Base-by-base conservation (phyloP, 2,113 vertebrate genomes). In the Prunella fulvescens region DNA sequence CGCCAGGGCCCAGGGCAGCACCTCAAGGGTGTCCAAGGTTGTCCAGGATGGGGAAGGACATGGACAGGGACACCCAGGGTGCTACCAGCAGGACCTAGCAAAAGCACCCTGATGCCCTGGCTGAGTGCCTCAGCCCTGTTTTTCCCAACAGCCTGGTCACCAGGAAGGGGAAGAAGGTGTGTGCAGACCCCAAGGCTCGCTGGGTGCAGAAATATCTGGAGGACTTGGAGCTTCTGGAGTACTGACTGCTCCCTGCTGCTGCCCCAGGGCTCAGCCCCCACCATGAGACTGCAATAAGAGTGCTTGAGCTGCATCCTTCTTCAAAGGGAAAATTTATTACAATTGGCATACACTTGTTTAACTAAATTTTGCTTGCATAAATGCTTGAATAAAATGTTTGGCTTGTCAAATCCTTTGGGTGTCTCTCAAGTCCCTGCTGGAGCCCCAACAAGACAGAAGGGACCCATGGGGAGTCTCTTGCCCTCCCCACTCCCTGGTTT, bases 81-180 rank as follows among this genome's bases (percentile, higher is more conserved):
- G 5, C 53, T 62, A n/a, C 42, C 31, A 70, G 67, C 1, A 7
- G n/a, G n/a, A 66, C 6, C 8, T 40, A 71, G 28, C 0, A 0
- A 29, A 19, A 40, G 35, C 9, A 48, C 8, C 11, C 8, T 7
- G 1, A 25, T 67, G 53, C 10, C 33, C 19, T 6, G 10, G 22
- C 45, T 7, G 0, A 78, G 28, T 6, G 2, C 24, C 47, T 53
- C 39, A 80, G 35, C 1, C 2, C 3, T 48, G 25, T 9, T 15
- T 9, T n/a, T 71, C 28, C 39, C 0, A 16, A 64, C 77, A 96
- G 95, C 23, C 7, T 93, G 29, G 35, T 89, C 77, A 95, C 91
- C 44, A 58, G 0, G 6, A 81, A 5, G 0, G 39, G 57, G 14
- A 40, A 0, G 0, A 0, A 2, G 0, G 0, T 91, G 0, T 96